Conservation (phyloP, 1,140 invertebrate genomes). For the Scaptomyza pallida region DNA sequence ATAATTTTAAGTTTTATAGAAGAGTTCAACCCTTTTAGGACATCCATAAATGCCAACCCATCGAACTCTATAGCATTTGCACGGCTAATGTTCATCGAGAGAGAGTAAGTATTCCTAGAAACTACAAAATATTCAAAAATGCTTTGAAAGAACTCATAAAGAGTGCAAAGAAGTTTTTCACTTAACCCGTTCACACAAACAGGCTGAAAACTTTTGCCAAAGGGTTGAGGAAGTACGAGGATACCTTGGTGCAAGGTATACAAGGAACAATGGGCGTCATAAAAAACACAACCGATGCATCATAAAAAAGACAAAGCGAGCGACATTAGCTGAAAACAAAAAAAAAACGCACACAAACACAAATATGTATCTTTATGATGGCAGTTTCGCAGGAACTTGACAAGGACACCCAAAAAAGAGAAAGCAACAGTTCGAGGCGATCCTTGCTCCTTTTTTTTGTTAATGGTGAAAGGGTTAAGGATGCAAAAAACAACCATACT, state of each 20-base stretch:
- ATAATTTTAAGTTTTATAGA: slow-evolving; percentile 11
- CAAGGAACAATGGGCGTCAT: slow-evolving; percentile 58
- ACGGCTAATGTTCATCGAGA: slow-evolving; percentile 57
- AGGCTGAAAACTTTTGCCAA: slow-evolving; percentile 49
- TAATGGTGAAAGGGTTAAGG: slow-evolving; percentile 76
- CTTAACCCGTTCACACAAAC: slow-evolving; percentile 60
- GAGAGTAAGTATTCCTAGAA: slow-evolving; percentile 47
- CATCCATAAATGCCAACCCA: slow-evolving; percentile 29
- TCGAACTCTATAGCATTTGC: slow-evolving; percentile 48
- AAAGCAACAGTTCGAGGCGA: not conserved
- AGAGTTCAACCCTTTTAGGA: slow-evolving; percentile 26
- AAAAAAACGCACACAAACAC: slow-evolving; percentile 34
- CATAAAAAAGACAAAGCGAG: slow-evolving; percentile 70
- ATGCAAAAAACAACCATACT: slow-evolving; percentile 53
- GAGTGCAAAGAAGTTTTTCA: slow-evolving; percentile 41
- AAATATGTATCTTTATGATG: slow-evolving; percentile 7
- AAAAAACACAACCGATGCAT: slow-evolving; percentile 72
- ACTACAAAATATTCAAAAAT: not conserved
- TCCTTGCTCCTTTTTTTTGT: slow-evolving; percentile 69
- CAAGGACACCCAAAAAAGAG: slow-evolving; percentile 53
- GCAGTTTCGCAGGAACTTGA: slow-evolving; percentile 39
- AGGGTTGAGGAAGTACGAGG: slow-evolving; percentile 67
- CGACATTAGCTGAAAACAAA: slow-evolving; percentile 72
- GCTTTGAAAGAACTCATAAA: slow-evolving; percentile 48
- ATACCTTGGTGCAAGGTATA: slow-evolving; percentile 32